Evolutionary conservation across 2,113 vertebrate species (phyloP), one percentile per base, ranked within the genome.

Genomic region (Heterocephalus glaber): DNA sequence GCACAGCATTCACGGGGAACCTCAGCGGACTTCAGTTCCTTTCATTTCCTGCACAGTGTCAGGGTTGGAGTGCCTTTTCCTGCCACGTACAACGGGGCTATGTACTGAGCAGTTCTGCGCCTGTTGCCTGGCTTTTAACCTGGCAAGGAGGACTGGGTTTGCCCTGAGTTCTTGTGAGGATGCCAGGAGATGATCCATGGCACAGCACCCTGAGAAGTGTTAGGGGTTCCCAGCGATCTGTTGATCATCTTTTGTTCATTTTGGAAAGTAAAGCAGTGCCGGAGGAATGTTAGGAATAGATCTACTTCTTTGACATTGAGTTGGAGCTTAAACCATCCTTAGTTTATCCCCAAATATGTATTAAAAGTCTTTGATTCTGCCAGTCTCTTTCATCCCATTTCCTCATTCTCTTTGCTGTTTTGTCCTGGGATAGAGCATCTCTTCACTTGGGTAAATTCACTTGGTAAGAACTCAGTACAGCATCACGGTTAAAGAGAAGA

Each of bases 271-370:
- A 66, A 83, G n/a, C 19, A 41, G 9, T 16, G 2, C 22, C 26
- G 24, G n/a, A 92, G 24, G 41, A 89, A 74, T 81, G 83, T 79
- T 38, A 74, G 49, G 60, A 89, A 81, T 70, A 17, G 54, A 84
- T 81, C 61, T 74, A 19, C 72, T 92, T 94, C 68, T 70, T 72
- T 88, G 82, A 89, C 56, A 38, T 70, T 74, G 68, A 84, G 38
- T 79, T 86, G 24, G 49, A 95, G 79, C 26, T 79, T 60, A 33
- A 38, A 41, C 85, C 28, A 72, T 47, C 3, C 24, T 60, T 28
- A 26, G 38, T 85, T 83, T 13, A 35, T 91, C 22, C 11, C 10
- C 1, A 74, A 95, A 70, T 7, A 54, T 30, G 7, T 7, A n/a
- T 88, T 41, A 41, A 41, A 52, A 70, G 26, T 33, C 26, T 61